phyloP scores from a whole-genome alignment of 2,888 invertebrate genomes.

The Ryuthela nishihirai region DNA sequence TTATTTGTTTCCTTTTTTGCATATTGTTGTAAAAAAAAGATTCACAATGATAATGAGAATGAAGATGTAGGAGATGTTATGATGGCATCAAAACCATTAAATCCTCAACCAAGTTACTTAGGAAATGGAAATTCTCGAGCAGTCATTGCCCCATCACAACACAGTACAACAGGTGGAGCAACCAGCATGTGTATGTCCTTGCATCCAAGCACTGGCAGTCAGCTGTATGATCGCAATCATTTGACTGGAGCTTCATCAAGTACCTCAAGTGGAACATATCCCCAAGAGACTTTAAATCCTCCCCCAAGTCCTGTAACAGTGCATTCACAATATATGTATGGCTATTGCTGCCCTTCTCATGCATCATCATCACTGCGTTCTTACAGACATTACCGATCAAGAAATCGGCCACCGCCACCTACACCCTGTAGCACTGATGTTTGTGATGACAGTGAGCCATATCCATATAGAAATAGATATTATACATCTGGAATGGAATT shows the following conservation, averaged over 20 bases:
- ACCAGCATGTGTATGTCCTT: background rate
- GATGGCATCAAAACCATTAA: conserved; percentile 5
- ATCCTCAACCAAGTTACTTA: conserved; percentile 1
- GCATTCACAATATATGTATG: conserved; percentile 47
- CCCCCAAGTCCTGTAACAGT: conserved; percentile 79
- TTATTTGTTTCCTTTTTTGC: background rate
- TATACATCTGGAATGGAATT: conserved; percentile 51
- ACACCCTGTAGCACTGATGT: conserved; percentile 94
- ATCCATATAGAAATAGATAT: conserved; percentile 40
- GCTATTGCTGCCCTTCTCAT: conserved; percentile 33
- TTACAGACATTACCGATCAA: conserved; percentile 52
- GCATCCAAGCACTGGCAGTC: conserved; percentile 27
- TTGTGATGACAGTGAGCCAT: conserved; percentile 62
- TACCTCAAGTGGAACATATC: conserved; percentile 21
- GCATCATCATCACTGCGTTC: conserved; percentile 61
- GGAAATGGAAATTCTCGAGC: conserved; percentile 7
- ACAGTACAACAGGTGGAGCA: conserved; percentile 5
- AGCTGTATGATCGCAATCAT: conserved; percentile 60
- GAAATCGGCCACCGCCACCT: conserved; percentile 73
- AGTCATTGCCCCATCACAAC: conserved; percentile 15
- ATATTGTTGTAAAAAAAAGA: conserved; percentile 22
- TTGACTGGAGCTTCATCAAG: conserved; percentile 68
- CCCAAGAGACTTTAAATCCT: conserved; percentile 82
- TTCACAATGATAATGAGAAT: conserved; percentile 1
- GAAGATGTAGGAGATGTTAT: conserved; percentile 18